phyloP scores from a whole-genome alignment of 1,140 invertebrate genomes.

The Drosophila bocqueti region DNA sequence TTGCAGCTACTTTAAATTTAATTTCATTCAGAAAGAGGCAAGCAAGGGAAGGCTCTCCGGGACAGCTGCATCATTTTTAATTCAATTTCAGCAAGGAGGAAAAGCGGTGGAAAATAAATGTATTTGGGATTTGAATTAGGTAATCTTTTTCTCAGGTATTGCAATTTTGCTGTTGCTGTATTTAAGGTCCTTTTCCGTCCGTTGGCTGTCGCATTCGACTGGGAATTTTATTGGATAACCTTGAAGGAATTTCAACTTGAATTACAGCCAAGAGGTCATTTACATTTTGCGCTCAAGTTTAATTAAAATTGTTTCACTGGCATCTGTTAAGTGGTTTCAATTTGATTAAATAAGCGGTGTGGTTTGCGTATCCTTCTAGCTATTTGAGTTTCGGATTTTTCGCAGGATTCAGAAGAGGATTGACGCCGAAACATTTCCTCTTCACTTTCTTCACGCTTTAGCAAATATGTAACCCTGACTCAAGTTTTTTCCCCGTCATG shows the following conservation, averaged over 20 bases:
- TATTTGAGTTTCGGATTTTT: slow-evolving; percentile 10
- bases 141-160: slow-evolving; percentile 41
- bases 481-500: slow-evolving; percentile 9
- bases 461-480: slow-evolving; percentile 47
- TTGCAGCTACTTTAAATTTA: neutral
- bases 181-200: slow-evolving; percentile 9
- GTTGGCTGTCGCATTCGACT: slow-evolving; percentile 33
- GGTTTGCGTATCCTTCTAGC: neutral
- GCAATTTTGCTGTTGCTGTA: slow-evolving; percentile 7
- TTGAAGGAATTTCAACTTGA: slow-evolving; percentile 58
- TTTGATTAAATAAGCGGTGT: slow-evolving; percentile 36
- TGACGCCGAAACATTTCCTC: slow-evolving; percentile 1
- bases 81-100: slow-evolving; percentile 10
- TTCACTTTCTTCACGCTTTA: slow-evolving; percentile 24
- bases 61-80: neutral
- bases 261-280: slow-evolving; percentile 63
- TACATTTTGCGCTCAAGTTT: slow-evolving; percentile 43
- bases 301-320: slow-evolving; percentile 57
- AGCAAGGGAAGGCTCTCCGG: neutral
- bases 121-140: slow-evolving; percentile 41
- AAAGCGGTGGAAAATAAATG: slow-evolving; percentile 14
- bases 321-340: slow-evolving; percentile 32
- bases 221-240: slow-evolving; percentile 27
- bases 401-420: neutral
- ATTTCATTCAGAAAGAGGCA: slow-evolving; percentile 4